These are phyloP conservation scores for Gambusia yucatana DNA, from an alignment of 2,797 vertebrate genomes.

Conservation along the genomic window DNA sequence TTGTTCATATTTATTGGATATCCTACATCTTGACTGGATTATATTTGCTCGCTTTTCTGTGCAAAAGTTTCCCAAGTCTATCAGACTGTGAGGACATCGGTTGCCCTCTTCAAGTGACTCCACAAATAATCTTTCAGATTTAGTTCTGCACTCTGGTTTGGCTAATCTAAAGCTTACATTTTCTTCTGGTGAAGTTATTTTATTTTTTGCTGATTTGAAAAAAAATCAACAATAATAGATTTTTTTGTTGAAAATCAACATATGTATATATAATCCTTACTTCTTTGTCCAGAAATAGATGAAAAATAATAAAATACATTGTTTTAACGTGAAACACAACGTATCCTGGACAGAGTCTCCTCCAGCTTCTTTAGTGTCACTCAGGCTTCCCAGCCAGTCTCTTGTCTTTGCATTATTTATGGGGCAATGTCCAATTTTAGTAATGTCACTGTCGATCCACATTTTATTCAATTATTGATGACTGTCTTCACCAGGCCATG, in stretches of 20 bases:
- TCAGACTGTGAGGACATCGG: not conserved
- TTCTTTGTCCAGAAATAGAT: not conserved
- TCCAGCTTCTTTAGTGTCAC: not conserved
- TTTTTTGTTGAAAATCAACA: too few relatives aligned
- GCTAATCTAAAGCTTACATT: not conserved
- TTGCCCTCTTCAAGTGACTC: not conserved
- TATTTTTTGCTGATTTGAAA: not conserved
- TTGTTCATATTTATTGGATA: not conserved
- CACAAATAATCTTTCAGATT: not conserved
- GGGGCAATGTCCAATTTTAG: not conserved
- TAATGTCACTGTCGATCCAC: not conserved
- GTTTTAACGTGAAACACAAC: not conserved
- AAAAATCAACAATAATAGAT: too few relatives aligned
- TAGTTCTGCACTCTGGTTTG: not conserved
- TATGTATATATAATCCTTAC: not conserved
- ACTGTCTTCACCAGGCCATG: not conserved
- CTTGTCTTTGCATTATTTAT: slow-evolving; percentile 2
- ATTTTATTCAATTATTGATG: not conserved
- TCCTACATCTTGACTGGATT: not conserved
- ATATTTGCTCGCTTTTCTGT: not conserved
- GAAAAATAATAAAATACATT: not conserved
- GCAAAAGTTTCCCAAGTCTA: not conserved
- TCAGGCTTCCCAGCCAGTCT: not conserved
- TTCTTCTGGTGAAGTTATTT: not conserved
- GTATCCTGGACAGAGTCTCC: not conserved